Percentiles rank a stretch among this genome's conserved stretches.
phyloP scores from a whole-genome alignment of 2,888 invertebrate species.

The Nesidiocoris tenuis region DNA sequence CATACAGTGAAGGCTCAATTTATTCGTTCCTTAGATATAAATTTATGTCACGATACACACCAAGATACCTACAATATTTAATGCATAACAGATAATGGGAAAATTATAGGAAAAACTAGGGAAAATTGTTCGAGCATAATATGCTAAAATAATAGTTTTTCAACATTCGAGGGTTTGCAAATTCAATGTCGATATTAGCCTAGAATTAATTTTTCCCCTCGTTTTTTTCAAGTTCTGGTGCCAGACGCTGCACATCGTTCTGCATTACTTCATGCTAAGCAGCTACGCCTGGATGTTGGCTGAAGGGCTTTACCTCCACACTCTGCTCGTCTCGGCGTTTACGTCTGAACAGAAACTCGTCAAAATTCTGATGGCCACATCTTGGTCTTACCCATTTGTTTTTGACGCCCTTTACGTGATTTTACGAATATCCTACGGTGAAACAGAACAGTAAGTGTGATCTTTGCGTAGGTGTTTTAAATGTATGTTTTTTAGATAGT shows the following conservation, averaged over 20 bases:
- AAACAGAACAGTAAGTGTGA: conserved; percentile 62
- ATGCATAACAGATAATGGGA: too few species aligned
- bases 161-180: too few species aligned
- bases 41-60: too few species aligned
- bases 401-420: conserved; percentile 67
- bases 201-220: too few species aligned
- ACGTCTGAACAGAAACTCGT: conserved; percentile 83
- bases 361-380: conserved; percentile 76
- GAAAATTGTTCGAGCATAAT: too few species aligned
- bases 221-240: conserved; percentile 68
- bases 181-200: too few species aligned
- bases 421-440: conserved; percentile 57
- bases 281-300: conserved; percentile 98
- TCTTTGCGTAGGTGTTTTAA: not conserved
- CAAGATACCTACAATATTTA: too few species aligned
- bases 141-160: too few species aligned
- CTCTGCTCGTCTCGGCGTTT: conserved; percentile 87
- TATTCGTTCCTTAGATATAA: too few species aligned
- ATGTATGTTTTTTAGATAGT: not conserved
- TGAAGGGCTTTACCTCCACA: conserved; percentile 91
- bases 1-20: too few species aligned
- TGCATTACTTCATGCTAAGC: conserved; percentile 85
- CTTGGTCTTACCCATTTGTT: conserved; percentile 78
- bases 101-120: too few species aligned
- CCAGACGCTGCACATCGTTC: conserved; percentile 73